Conservation (phyloP, 64 coral and sea anemone species). For the Dendrophyllia cribrosa region DNA sequence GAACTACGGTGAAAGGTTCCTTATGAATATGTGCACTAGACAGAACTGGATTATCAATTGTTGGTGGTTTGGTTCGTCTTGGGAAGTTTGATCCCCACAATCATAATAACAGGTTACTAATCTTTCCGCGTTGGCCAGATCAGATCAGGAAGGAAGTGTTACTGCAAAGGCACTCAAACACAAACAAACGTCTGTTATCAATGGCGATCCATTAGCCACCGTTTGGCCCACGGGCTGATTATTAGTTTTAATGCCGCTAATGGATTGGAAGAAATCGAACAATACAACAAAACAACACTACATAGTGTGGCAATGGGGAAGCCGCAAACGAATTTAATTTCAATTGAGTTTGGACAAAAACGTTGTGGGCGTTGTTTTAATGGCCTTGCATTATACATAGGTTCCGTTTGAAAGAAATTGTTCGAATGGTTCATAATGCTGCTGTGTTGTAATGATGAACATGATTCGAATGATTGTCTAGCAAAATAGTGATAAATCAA, state of each 20-base stretch:
- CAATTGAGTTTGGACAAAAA: neutral
- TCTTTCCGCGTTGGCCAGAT: constrained; percentile 18
- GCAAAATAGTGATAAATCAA: too few species aligned
- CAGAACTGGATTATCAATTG: too few species aligned
- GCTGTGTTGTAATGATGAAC: neutral
- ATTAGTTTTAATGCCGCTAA: constrained; percentile 16
- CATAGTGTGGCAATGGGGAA: neutral
- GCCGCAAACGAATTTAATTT: neutral
- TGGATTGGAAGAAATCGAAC: neutral
- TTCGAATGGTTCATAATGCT: neutral
- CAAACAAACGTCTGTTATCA: constrained; percentile 18
- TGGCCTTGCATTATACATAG: neutral
- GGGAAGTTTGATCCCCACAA: neutral
- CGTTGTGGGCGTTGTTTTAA: constrained; percentile 4
- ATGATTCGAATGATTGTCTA: neutral
- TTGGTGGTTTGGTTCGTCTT: too few species aligned
- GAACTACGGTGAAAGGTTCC: too few species aligned
- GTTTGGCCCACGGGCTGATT: neutral
- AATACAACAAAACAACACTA: neutral
- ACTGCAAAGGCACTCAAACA: neutral
- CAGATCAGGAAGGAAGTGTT: constrained; percentile 48
- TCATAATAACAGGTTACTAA: neutral
- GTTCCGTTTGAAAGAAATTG: too few species aligned
- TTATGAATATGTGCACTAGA: too few species aligned
- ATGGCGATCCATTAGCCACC: neutral